These are phyloP conservation scores for Trachelus iudaicus DNA, from an alignment of 2,888 invertebrate genomes.

Conservation along the genomic window DNA sequence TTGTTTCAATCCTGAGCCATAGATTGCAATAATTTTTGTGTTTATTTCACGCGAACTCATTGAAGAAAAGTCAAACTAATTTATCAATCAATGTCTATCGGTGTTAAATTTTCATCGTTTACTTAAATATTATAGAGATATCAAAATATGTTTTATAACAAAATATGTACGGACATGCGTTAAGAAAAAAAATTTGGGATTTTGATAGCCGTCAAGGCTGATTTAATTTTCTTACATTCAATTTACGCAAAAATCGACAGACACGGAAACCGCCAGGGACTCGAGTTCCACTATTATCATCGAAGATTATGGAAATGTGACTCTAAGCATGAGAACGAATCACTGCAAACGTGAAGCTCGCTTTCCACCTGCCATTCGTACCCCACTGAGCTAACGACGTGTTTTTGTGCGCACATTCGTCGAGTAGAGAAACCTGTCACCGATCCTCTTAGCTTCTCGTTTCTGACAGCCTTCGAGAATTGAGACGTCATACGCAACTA, in stretches of 20 bases:
- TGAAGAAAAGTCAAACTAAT: too few relatives aligned
- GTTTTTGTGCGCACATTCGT: slow-evolving; percentile 17
- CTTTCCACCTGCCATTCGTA: neutral
- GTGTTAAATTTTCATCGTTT: neutral
- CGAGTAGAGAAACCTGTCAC: slow-evolving; percentile 20
- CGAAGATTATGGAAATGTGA: neutral
- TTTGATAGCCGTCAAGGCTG: neutral
- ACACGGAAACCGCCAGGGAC: neutral
- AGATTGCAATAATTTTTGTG: too few relatives aligned
- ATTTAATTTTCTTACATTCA: neutral
- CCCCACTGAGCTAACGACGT: slow-evolving; percentile 22
- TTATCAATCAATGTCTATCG: neutral
- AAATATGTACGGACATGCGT: neutral
- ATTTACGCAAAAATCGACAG: neutral
- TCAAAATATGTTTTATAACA: neutral
- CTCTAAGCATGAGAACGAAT: slow-evolving; percentile 3
- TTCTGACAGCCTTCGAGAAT: neutral
- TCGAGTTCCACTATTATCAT: neutral
- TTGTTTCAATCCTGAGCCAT: too few relatives aligned
- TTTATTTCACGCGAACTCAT: too few relatives aligned
- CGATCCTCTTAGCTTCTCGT: neutral
- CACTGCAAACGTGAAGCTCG: neutral
- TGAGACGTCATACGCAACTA: neutral
- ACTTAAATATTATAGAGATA: neutral
- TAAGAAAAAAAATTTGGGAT: neutral